A percentile compares a stretch with the other conserved stretches of the same genome.
Evolutionary conservation across 2,797 vertebrate genomes (phyloP).

Genomic region (Carcharodon carcharias): DNA sequence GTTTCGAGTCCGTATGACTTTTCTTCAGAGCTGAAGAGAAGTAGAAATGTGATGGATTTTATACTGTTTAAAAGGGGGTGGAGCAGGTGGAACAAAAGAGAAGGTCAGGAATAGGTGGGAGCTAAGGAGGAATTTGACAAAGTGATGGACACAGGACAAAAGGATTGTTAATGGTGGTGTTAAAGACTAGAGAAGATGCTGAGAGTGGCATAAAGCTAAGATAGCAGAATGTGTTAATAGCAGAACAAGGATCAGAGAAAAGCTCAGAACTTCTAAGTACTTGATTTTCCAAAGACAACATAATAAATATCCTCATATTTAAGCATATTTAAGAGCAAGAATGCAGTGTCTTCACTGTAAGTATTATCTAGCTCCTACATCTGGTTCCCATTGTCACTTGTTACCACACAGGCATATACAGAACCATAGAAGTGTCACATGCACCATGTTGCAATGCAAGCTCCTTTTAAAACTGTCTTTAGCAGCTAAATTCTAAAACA

Average conservation of each 20-base stretch:
- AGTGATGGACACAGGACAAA: too few species aligned
- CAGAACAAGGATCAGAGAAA: background rate
- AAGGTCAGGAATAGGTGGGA: too few species aligned
- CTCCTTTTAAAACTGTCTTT: background rate
- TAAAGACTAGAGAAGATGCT: too few species aligned
- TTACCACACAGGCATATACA: background rate
- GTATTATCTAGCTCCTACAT: background rate
- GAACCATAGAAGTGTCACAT: background rate
- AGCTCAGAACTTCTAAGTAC: background rate
- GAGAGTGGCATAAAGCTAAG: too few species aligned
- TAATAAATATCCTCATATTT: background rate
- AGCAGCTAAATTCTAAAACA: background rate
- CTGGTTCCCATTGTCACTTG: background rate
- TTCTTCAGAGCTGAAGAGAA: too few species aligned
- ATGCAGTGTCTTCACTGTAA: background rate
- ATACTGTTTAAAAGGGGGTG: too few species aligned
- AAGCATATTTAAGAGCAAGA: background rate
- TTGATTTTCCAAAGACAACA: background rate
- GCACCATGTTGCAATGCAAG: background rate
- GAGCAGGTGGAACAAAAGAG: too few species aligned
- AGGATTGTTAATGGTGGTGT: too few species aligned
- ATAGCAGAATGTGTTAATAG: too few species aligned
- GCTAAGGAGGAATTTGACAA: too few species aligned
- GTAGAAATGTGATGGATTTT: too few species aligned
- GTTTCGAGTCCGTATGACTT: too few species aligned